These are phyloP conservation scores for Irena cyanogastra DNA, from an alignment of 2,113 vertebrate genomes.

Conservation along the genomic window DNA sequence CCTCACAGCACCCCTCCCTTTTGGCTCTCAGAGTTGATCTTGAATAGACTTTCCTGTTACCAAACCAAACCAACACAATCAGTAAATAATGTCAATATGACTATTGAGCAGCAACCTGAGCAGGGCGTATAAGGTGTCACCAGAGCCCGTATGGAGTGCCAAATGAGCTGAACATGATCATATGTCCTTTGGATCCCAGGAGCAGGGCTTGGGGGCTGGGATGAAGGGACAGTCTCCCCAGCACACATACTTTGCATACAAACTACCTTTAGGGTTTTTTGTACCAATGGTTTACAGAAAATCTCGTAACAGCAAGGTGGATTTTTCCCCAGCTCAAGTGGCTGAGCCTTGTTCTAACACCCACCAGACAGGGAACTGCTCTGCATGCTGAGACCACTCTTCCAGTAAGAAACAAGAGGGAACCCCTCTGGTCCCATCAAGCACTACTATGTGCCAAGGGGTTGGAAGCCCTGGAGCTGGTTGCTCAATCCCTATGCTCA, in stretches of 20 bases:
- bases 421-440: background rate
- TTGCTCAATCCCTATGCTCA: background rate
- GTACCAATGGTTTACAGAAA: background rate
- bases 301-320: background rate
- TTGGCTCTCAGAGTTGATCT: background rate
- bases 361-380: background rate
- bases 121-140: background rate
- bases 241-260: background rate
- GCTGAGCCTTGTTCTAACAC: background rate
- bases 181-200: background rate
- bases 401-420: background rate
- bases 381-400: background rate
- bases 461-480: background rate
- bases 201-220: accelerated
- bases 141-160: accelerated
- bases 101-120: background rate
- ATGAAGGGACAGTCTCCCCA: background rate
- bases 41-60: background rate
- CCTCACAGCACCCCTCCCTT: background rate
- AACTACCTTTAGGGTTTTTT: background rate
- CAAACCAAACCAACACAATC: background rate
- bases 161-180: background rate
- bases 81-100: background rate
- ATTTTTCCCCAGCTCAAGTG: background rate
- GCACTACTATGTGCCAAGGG: accelerated